Evolutionary conservation across 2,113 vertebrate genomes (phyloP).

Genomic region (Anoplopoma fimbria): DNA sequence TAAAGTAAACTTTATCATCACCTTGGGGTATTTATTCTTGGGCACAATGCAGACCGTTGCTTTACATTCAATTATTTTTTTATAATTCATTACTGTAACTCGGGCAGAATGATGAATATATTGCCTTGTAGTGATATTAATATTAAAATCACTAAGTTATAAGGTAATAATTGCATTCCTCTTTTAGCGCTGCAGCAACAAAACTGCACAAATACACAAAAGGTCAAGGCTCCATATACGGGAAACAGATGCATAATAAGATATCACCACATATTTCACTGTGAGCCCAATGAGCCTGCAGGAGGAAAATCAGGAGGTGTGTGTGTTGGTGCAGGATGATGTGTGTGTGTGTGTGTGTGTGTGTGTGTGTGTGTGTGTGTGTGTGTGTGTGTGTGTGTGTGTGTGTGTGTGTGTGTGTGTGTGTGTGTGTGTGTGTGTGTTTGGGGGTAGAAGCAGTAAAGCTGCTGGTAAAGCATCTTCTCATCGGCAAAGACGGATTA

Average conservation of each 20-base stretch:
- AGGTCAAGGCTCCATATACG: slow-evolving; percentile 59
- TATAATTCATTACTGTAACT: slow-evolving; percentile 28
- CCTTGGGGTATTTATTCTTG: background rate
- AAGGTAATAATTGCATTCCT: slow-evolving; percentile 44
- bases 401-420: slow-evolving; percentile 12
- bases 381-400: slow-evolving; percentile 28
- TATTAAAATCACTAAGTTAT: slow-evolving; percentile 59
- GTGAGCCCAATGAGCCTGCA: slow-evolving; percentile 63
- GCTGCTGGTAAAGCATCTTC: slow-evolving; percentile 37
- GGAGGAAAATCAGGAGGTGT: slow-evolving; percentile 37
- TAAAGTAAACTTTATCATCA: background rate
- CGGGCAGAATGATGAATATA: slow-evolving; percentile 49
- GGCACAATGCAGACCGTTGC: background rate
- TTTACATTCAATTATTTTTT: background rate
- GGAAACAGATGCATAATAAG: slow-evolving; percentile 71
- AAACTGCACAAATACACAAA: slow-evolving; percentile 65
- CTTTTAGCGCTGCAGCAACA: slow-evolving; percentile 45
- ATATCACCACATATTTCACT: slow-evolving; percentile 61
- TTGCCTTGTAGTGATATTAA: slow-evolving; percentile 52
- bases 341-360: slow-evolving; percentile 25
- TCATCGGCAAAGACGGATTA: slow-evolving; percentile 28
- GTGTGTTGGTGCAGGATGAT: slow-evolving; percentile 17
- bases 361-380: slow-evolving; percentile 25
- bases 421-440: slow-evolving; percentile 19
- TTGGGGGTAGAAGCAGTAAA: slow-evolving; percentile 44